A percentile compares a stretch with the other conserved stretches of the same genome.
Conservation (phyloP, 2,888 invertebrate species). For the Amblyteles armatorius region DNA sequence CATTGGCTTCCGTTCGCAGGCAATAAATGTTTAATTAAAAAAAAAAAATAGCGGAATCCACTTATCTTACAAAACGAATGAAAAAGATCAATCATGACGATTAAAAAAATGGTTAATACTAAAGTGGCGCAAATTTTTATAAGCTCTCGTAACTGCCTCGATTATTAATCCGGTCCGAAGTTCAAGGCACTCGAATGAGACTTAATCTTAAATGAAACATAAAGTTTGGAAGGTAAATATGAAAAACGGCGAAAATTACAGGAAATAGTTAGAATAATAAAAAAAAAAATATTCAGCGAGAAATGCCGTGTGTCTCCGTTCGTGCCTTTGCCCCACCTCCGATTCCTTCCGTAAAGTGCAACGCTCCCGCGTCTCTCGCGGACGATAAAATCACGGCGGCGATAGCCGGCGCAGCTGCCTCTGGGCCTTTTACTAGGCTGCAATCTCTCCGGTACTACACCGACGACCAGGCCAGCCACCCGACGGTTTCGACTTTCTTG, state of each 20-base stretch:
- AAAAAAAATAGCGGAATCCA: conserved; percentile 58
- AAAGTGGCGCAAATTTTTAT: too few species aligned
- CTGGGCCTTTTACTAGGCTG: conserved; percentile 59
- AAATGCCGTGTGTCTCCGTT: conserved; percentile 27
- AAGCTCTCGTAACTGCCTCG: too few species aligned
- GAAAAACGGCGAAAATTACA: not conserved
- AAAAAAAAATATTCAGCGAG: not conserved
- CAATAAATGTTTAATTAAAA: not conserved
- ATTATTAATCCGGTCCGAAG: too few species aligned
- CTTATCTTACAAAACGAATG: too few species aligned
- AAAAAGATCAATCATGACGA: too few species aligned
- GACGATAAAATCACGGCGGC: conserved; percentile 62
- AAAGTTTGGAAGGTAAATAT: conserved; percentile 1
- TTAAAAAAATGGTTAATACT: too few species aligned
- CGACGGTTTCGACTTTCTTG: conserved; percentile 65
- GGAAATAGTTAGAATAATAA: not conserved
- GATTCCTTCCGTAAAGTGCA: conserved; percentile 74
- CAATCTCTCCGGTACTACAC: conserved; percentile 39
- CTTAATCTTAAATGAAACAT: too few species aligned
- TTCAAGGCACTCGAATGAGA: too few species aligned
- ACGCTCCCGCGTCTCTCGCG: conserved; percentile 68
- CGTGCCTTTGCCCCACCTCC: conserved; percentile 69
- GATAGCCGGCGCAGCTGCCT: conserved; percentile 34
- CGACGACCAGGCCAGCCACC: not conserved
- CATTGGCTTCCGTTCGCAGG: not conserved